Evolutionary conservation across 2,797 vertebrate genomes (phyloP).

Genomic region (Limnodromus scolopaceus): DNA sequence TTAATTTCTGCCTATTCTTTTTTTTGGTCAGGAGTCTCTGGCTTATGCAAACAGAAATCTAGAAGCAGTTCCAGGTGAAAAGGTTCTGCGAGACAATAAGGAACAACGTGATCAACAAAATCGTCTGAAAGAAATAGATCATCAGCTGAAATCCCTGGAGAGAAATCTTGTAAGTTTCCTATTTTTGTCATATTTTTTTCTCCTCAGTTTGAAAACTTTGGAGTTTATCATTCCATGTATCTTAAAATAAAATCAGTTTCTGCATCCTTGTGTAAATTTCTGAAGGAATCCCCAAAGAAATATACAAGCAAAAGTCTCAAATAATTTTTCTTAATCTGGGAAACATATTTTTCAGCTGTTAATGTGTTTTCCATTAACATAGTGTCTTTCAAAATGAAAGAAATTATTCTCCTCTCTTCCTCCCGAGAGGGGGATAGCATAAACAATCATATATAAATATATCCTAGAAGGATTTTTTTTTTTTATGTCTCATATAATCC

Average conservation of each 20-base stretch:
- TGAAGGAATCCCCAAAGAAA: background rate
- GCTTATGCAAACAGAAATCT: slow-evolving; percentile 69
- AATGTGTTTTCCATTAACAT: background rate
- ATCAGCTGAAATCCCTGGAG: slow-evolving; percentile 85
- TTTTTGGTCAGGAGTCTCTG: slow-evolving; percentile 60
- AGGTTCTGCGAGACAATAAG: slow-evolving; percentile 84
- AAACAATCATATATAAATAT: background rate
- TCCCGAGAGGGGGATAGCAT: background rate
- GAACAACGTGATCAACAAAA: slow-evolving; percentile 84
- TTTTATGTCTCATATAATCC: background rate
- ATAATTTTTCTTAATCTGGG: background rate
- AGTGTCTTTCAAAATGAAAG: background rate
- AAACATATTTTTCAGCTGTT: background rate
- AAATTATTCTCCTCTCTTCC: background rate
- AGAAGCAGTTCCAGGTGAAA: slow-evolving; percentile 85
- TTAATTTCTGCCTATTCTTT: background rate
- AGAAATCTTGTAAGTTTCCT: slow-evolving; percentile 61
- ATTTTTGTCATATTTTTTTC: background rate
- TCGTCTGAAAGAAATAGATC: slow-evolving; percentile 88
- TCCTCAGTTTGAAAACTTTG: background rate
- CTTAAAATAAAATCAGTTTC: background rate
- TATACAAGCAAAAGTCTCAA: background rate
- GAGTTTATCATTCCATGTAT: background rate
- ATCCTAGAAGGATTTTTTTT: background rate
- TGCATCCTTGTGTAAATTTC: background rate